Evolutionary conservation across 2,888 invertebrate species (phyloP), one percentile per base, ranked within the genome.

Genomic region (Chydorus sphaericus): DNA sequence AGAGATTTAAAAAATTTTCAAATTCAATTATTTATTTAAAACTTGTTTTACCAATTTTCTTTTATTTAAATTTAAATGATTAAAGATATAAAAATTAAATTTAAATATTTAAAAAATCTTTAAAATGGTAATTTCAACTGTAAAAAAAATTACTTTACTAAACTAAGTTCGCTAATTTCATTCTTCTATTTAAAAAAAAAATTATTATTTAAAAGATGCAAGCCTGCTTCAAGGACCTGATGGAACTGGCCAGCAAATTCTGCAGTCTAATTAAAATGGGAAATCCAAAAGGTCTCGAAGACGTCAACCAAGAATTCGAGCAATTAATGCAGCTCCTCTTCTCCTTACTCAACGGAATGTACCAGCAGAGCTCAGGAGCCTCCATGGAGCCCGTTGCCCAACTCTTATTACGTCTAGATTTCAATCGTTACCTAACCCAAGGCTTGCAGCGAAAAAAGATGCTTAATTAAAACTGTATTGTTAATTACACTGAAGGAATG

Each of bases 211-310:
- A 10, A 8, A 8, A 52, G 52, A 36, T 52, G 33, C 52, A 52
- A 36, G 52, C 31, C n/a, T 52, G 52, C n/a, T 33, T 52, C 23
- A 23, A 52, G 52, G 26, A 31, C n/a, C 36, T 52, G 2, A 52
- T 52, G 33, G 30, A 31, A 29, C 11, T 52, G 20, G 52, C 33
- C 33, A 10, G 16, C 11, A 31, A 52, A 36, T 52, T 52, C 7
- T 52, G 52, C 18, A 20, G 36, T 3, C 16, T 36, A 8, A n/a
- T n/a, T n/a, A n/a, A n/a, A n/a, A 36, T 36, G n/a, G 20, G 4
- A 28, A 20, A 29, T n/a, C 29, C 18, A n/a, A 16, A 28, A 11
- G 4, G n/a, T 8, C 4, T 20, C 10, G 50, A 11, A 3, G 50
- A 50, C 14, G n/a, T 52, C 20, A 33, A 36, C 23, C 20, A 31